These are phyloP conservation scores for Sorex maritimensis DNA, from an alignment of 2,797 vertebrate species.

Conservation along the genomic window DNA sequence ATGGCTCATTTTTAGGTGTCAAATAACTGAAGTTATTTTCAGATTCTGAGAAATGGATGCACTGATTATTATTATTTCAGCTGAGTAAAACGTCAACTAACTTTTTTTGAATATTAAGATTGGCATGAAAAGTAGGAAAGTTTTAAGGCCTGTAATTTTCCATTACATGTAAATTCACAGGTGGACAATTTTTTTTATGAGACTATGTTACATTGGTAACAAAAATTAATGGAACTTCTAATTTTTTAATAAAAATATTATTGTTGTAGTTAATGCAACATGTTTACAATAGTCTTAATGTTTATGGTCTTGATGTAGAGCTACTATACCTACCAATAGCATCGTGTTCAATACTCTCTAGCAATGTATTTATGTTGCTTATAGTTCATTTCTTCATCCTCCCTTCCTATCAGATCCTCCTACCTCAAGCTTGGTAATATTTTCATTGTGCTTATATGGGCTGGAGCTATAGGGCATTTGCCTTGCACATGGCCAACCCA, in stretches of 20 bases:
- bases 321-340: no score
- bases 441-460: no score
- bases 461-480: no score
- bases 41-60: background rate
- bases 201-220: background rate
- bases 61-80: background rate
- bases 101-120: background rate
- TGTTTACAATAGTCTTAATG: no score
- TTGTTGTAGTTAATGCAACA: no score
- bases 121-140: background rate
- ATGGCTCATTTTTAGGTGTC: background rate
- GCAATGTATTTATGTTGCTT: no score
- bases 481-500: no score
- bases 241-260: background rate
- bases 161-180: background rate
- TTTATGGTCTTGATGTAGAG: no score
- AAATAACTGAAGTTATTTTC: background rate
- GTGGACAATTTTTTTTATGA: slow-evolving; percentile 12
- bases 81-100: background rate
- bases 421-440: no score
- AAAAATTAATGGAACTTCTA: background rate
- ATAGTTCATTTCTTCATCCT: no score
- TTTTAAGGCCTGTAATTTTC: background rate
- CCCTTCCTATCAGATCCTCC: no score
- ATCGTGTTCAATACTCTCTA: no score